Conservation (phyloP, 2,888 invertebrate genomes). For the Acanthosepion pharaonis region DNA sequence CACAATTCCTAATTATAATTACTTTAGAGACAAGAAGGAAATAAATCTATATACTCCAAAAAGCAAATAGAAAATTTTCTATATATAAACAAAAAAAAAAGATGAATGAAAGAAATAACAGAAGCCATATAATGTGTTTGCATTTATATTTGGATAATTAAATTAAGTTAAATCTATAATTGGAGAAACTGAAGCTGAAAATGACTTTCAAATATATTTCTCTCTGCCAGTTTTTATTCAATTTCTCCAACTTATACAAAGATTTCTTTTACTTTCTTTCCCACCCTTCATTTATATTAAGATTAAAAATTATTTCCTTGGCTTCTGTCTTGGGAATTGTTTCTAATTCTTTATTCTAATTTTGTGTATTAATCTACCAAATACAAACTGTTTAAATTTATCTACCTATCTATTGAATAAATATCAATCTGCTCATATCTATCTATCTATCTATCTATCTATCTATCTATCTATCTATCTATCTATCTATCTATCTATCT, state of each 20-base stretch:
- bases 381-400: not conserved
- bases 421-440: too few relatives aligned
- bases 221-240: not conserved
- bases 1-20: not conserved
- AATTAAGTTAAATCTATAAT: not conserved
- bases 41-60: not conserved
- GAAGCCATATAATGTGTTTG: not conserved
- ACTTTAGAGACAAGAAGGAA: not conserved
- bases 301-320: not conserved
- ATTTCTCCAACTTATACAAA: not conserved
- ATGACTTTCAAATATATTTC: not conserved
- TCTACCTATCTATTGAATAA: too few relatives aligned
- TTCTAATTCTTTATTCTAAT: not conserved
- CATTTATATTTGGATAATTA: not conserved
- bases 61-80: not conserved
- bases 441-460: too few relatives aligned
- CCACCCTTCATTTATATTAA: not conserved
- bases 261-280: not conserved
- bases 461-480: too few relatives aligned
- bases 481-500: too few relatives aligned
- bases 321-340: not conserved
- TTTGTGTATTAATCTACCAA: not conserved
- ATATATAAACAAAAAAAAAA: not conserved
- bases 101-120: not conserved
- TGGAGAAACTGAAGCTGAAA: constrained; percentile 18